Evolutionary conservation across 1,140 invertebrate genomes (phyloP).

Genomic region (Dreissena polymorpha): DNA sequence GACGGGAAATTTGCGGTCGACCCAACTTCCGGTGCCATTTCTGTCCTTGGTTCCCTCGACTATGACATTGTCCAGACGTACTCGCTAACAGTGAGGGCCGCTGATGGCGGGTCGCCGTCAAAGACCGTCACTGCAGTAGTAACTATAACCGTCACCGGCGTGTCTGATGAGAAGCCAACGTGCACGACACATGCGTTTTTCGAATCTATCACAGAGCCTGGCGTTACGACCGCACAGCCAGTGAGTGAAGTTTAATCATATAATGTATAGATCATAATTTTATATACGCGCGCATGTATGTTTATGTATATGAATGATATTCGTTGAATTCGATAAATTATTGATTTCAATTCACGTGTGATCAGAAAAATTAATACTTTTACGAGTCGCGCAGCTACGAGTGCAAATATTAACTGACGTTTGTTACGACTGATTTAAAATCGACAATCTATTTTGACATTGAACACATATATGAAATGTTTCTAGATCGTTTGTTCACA

Average conservation of each 20-base stretch:
- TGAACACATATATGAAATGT: too few species aligned
- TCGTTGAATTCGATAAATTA: too few species aligned
- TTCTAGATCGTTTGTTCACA: too few species aligned
- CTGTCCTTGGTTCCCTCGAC: conserved; percentile 40
- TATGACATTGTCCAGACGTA: conserved; percentile 38
- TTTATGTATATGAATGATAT: neutral
- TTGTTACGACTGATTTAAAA: too few species aligned
- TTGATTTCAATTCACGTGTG: too few species aligned
- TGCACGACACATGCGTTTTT: conserved; percentile 43
- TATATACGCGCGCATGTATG: neutral
- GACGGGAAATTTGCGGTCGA: conserved; percentile 56
- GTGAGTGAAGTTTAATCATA: conserved; percentile 12
- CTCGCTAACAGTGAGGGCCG: conserved; percentile 53
- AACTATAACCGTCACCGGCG: conserved; percentile 55
- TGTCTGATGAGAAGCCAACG: conserved; percentile 64
- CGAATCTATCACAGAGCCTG: conserved; percentile 18
- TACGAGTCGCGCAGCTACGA: too few species aligned
- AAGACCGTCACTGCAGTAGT: conserved; percentile 45
- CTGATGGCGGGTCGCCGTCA: conserved; percentile 53
- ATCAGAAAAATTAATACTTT: too few species aligned
- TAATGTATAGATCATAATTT: neutral
- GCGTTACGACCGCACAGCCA: neutral
- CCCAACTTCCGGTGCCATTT: conserved; percentile 50
- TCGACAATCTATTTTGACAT: too few species aligned
- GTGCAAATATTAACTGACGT: too few species aligned